Evolutionary conservation across 1,140 invertebrate species (phyloP), one percentile per base, ranked within the genome.

Genomic region (Tetraneura akinire): DNA sequence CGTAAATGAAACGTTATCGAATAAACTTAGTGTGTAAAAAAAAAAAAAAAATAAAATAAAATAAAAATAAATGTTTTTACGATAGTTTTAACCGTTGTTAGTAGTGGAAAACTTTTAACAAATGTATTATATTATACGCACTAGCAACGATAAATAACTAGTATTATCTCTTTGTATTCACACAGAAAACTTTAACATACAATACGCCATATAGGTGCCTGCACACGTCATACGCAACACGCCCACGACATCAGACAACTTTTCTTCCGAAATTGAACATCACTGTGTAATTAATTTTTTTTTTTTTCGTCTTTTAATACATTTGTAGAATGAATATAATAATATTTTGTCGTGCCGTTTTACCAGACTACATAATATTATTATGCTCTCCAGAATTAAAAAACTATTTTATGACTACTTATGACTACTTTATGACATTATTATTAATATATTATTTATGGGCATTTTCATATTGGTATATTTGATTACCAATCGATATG

Each of bases 101-200:
- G n/a, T 21, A 45, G 64, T 66, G 42, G 6, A n/a, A 66, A 45
- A 64, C 62, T 66, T 66, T 42, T 42, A 66, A 66, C 64, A 6
- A 66, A 45, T 66, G 26, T 42, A 66, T n/a, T n/a, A n/a, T n/a
- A n/a, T n/a, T n/a, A 32, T 66, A 21, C 32, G 11, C n/a, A n/a
- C 11, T 21, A 1, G 32, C 37, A 8, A 66, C 64, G 14, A 66
- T 42, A 66, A 4, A 37, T 4, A 3, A 42, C 29, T 14, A 10
- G n/a, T 13, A 66, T 21, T 66, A 42, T 45, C 32, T 66, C 21
- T n/a, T n/a, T n/a, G 6, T 23, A 66, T 37, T 37, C 32, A 1
- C 21, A 60, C 9, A 11, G 29, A n/a, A 21, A 64, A 64, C 32
- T 37, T 64, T 37, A 64, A 21, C 29, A 37, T 3, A 21, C n/a